Conservation (phyloP, 2,797 vertebrate species). For the Hypotaenidia okinawae region DNA sequence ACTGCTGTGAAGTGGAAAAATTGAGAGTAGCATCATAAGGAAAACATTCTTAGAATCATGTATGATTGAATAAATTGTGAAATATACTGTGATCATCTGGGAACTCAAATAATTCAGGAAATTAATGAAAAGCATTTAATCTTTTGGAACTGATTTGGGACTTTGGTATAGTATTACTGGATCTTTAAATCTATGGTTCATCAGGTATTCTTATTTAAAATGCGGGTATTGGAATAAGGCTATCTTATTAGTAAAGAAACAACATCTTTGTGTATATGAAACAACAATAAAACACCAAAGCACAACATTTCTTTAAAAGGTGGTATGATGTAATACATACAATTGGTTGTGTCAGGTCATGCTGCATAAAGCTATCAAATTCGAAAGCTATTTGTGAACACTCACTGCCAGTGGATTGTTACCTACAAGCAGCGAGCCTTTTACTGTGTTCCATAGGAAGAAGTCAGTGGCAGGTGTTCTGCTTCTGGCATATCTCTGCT, state of each 20-base stretch:
- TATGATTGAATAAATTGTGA: neutral
- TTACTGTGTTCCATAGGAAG: conserved; percentile 28
- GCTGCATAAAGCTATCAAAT: neutral
- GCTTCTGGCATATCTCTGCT: conserved; percentile 44
- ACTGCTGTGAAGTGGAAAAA: neutral
- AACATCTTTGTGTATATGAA: neutral
- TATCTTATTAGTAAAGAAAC: neutral
- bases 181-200: neutral
- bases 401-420: neutral
- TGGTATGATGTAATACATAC: neutral
- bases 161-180: neutral
- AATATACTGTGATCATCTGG: neutral
- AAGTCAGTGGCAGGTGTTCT: conserved; percentile 48
- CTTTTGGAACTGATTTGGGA: neutral
- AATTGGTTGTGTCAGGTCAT: neutral
- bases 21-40: neutral
- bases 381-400: conserved; percentile 28
- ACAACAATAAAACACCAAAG: neutral
- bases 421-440: conserved; percentile 28
- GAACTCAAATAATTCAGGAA: neutral
- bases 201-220: neutral
- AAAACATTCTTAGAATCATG: neutral
- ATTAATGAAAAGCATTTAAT: neutral
- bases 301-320: neutral
- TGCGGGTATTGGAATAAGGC: neutral